Base-by-base conservation (phyloP, 2,113 vertebrate genomes). In the Lamprologus sp. region DNA sequence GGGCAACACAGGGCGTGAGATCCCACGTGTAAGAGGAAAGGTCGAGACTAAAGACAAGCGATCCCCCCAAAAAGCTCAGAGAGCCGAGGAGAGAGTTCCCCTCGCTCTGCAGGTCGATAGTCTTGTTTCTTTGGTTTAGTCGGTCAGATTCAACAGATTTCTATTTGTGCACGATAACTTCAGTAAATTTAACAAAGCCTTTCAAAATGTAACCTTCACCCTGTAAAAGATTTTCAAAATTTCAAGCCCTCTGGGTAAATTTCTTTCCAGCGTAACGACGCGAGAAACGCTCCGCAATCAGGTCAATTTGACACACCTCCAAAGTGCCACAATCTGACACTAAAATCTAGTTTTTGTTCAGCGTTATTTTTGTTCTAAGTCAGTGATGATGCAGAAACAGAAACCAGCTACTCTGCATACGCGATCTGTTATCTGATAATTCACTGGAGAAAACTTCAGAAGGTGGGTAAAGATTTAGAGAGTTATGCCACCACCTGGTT, bases 181-280 rank as follows among this genome's bases (percentile, higher is more conserved):
- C 13, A 73, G 37, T 45, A 45, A 26, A 73, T 26, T 0, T 73
- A 23, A 26, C 13, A 23, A 73, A 73, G 35, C 37, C 37, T 42
- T 73, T 15, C 37, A 26, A 70, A 70, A 23, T 23, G 2, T 42
- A 42, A 70, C 65, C 37, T 15, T 70, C 65, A 9, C 0, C 37
- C 12, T 23, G n/a, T 70, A 42, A 70, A 42, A 35, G 7, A 6
- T 9, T 70, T 70, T 70, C 11, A 14, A 70, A 70, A 42, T 70
- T 70, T 23, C 65, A 70, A 0, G 65, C 12, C 37, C 65, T 70
- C 63, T 21, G 11, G 35, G 35, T 70, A 70, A 35, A 35, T 65
- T 65, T 65, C 28, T 65, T 65, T 2, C 9, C 58, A 63, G 58
- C 4, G 0, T n/a, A 35, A n/a, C 9, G 4, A 7, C 6, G 0